Percentiles rank a stretch among this genome's conserved stretches.
Conservation (phyloP, 2,888 invertebrate species). For the Coelinius sp. region DNA sequence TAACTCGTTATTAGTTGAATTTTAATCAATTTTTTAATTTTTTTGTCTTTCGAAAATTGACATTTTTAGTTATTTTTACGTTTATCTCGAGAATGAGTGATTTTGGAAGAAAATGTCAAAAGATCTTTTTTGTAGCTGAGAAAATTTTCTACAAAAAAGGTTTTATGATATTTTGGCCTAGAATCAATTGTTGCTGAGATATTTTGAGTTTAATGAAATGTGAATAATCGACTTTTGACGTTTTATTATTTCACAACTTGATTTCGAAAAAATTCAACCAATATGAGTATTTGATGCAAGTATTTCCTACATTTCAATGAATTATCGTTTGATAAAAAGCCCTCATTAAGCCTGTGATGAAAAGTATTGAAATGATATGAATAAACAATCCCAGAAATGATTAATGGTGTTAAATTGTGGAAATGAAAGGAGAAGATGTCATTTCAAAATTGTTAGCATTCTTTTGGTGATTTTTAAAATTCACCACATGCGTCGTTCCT, state of each 20-base stretch:
- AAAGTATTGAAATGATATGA: conserved; percentile 9
- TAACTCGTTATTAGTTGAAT: no score
- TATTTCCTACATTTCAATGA: neutral
- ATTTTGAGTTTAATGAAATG: no score
- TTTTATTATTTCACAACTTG: neutral
- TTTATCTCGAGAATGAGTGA: no score
- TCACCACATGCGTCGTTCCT: conserved; percentile 26
- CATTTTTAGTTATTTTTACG: no score
- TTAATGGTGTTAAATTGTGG: conserved; percentile 18
- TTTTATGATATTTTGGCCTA: no score
- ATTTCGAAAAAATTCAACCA: neutral
- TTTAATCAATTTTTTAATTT: no score
- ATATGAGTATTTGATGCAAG: neutral
- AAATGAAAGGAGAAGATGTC: conserved; percentile 15
- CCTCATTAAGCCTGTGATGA: conserved; percentile 11
- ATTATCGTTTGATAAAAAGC: conserved; percentile 14
- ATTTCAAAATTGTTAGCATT: conserved; percentile 21
- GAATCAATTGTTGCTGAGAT: no score
- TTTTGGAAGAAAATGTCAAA: no score
- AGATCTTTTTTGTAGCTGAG: no score
- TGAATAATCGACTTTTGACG: no score
- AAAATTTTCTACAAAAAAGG: no score
- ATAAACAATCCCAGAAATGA: conserved; percentile 16
- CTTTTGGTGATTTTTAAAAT: conserved; percentile 36
- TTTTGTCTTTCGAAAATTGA: no score